Evolutionary conservation across 2,113 vertebrate genomes (phyloP), one percentile per base, ranked within the genome.

Genomic region (Nestor notabilis): DNA sequence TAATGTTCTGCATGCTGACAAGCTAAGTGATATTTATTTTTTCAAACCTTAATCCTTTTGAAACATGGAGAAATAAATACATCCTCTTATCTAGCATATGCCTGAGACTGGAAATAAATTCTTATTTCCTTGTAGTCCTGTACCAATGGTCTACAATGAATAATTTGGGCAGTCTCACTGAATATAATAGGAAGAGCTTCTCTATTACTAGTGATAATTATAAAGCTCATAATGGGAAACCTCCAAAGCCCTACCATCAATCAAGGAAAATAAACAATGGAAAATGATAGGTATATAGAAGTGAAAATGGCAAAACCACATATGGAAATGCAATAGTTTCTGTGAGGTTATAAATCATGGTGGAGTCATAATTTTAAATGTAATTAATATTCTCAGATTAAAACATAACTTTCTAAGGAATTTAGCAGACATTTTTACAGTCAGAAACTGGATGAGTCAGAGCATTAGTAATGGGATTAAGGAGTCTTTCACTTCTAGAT

Each of bases 61-160:
- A 98, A 98, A 98, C 98, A 98, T 98, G 98, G 97, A 97, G 98
- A 98, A 98, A 98, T 98, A 98, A 98, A 98, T 98, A 98, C 96
- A 98, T 98, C 98, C 97, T 97, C 98, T 98, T 98, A 98, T 98
- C 98, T 98, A 98, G 97, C 97, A 96, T 98, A 98, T 98, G 98
- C 98, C 98, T 91, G 95, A 97, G 97, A 97, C 28, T 87, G 96
- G 95, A 98, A 98, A 98, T 98, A 98, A 98, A 98, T 98, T 98
- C 97, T 98, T 98, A 95, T 98, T 98, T 98, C 98, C 97, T 97
- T 96, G 86, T 85, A 31, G 90, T 89, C 95, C 83, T 94, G 79
- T 97, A 98, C 97, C 97, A 96, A 25, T 96, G 97, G 98, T 93
- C 97, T 98, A 96, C 98, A 96, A 69, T 98, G 98, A 98, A 97